A percentile compares a stretch with the other conserved stretches of the same genome.
phyloP scores from a whole-genome alignment of 2,113 vertebrate genomes.

The Saccopteryx leptura region DNA sequence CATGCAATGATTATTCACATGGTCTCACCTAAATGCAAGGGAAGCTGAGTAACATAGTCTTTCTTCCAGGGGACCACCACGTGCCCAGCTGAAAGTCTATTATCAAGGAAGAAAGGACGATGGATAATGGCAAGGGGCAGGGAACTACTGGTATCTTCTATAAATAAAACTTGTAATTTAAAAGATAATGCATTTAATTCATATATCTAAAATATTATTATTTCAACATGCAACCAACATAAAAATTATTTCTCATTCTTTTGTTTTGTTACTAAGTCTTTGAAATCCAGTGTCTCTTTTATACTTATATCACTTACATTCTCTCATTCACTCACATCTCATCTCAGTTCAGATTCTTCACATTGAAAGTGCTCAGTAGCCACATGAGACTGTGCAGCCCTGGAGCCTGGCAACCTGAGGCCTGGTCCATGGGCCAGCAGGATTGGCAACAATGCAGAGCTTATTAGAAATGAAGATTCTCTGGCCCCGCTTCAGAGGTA shows the following conservation, averaged over 20 bases:
- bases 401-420: neutral
- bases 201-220: neutral
- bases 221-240: neutral
- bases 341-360: neutral
- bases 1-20: neutral
- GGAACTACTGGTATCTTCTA: neutral
- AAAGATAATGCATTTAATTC: constrained; percentile 11
- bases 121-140: neutral
- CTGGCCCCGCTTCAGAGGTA: neutral
- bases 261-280: neutral
- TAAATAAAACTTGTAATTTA: constrained; percentile 9
- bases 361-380: neutral
- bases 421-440: neutral
- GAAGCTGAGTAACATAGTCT: neutral
- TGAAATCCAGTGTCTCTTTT: neutral
- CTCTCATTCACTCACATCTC: neutral
- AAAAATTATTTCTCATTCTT: neutral
- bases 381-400: neutral
- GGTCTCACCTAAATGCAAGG: neutral
- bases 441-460: too few relatives aligned
- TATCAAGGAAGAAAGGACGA: constrained; percentile 1
- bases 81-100: neutral
- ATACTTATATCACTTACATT: neutral
- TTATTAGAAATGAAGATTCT: neutral
- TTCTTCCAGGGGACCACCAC: neutral